These are phyloP conservation scores for Psilopogon haemacephalus DNA, from an alignment of 2,113 vertebrate genomes.

Conservation along the genomic window DNA sequence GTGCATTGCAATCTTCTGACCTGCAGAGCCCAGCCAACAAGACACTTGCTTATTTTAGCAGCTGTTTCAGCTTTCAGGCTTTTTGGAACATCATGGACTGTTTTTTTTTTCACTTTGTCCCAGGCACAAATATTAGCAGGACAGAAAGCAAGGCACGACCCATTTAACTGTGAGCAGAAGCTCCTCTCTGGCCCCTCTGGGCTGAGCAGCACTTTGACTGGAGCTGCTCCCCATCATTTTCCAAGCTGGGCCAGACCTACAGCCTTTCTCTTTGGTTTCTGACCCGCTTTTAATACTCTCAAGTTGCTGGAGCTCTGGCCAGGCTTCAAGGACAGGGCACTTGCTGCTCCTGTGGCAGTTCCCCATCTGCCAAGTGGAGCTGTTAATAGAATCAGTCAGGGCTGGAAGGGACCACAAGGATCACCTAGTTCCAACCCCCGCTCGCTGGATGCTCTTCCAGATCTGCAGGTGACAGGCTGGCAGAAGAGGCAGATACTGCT, in stretches of 20 bases:
- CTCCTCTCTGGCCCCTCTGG: neutral
- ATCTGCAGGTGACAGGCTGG: constrained; percentile 42
- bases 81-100: constrained; percentile 49
- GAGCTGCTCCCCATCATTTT: neutral
- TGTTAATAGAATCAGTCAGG: constrained; percentile 48
- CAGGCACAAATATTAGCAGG: constrained; percentile 23
- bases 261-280: neutral
- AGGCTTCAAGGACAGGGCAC: constrained; percentile 50
- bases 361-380: constrained; percentile 47
- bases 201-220: neutral
- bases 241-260: neutral
- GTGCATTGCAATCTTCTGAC: constrained; percentile 42
- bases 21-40: constrained; percentile 36
- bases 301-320: constrained; percentile 6
- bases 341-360: constrained; percentile 40
- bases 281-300: constrained; percentile 24
- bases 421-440: no score
- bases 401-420: no score
- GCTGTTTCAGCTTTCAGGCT: constrained; percentile 54
- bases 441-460: constrained; percentile 22
- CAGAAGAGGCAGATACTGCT: constrained; percentile 54
- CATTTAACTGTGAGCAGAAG: constrained; percentile 7
- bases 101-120: constrained; percentile 42
- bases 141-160: constrained; percentile 14
- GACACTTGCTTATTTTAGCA: constrained; percentile 64